A percentile compares a stretch with the other conserved stretches of the same genome.
These are phyloP conservation scores for Pterostichus madidus DNA, from an alignment of 2,888 invertebrate species.

Conservation along the genomic window DNA sequence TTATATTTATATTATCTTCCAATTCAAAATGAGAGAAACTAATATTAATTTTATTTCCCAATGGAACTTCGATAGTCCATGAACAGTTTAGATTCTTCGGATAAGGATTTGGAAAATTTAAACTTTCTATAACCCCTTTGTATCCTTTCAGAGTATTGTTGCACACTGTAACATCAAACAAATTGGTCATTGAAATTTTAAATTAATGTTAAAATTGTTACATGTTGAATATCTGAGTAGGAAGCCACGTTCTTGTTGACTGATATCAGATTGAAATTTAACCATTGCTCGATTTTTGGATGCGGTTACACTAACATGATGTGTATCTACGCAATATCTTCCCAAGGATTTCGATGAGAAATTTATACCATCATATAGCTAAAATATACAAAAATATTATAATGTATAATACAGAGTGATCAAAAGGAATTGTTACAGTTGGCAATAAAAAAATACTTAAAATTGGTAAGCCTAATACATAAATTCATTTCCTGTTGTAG, in stretches of 20 bases:
- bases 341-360: conserved; percentile 80
- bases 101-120: conserved; percentile 87
- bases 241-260: conserved; percentile 86
- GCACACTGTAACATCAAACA: conserved; percentile 79
- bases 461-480: too few species aligned
- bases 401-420: too few species aligned
- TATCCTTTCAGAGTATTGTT: conserved; percentile 82
- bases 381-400: conserved; percentile 72
- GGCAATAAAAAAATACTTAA: too few species aligned
- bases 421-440: too few species aligned
- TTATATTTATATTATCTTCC: conserved; percentile 74
- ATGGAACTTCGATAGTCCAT: conserved; percentile 87
- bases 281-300: conserved; percentile 83
- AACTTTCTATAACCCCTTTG: conserved; percentile 91
- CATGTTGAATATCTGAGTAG: conserved; percentile 86
- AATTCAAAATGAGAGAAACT: conserved; percentile 90
- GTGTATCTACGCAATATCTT: conserved; percentile 81
- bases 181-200: background rate
- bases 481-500: too few species aligned
- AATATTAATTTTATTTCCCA: conserved; percentile 88
- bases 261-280: conserved; percentile 86
- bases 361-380: conserved; percentile 85
- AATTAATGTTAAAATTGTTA: conserved; percentile 70
- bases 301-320: conserved; percentile 79
- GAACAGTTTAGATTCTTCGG: conserved; percentile 84